Evolutionary conservation across 2,797 vertebrate species (phyloP), one percentile per base, ranked within the genome.

Genomic region (Sarcophilus harrisii): DNA sequence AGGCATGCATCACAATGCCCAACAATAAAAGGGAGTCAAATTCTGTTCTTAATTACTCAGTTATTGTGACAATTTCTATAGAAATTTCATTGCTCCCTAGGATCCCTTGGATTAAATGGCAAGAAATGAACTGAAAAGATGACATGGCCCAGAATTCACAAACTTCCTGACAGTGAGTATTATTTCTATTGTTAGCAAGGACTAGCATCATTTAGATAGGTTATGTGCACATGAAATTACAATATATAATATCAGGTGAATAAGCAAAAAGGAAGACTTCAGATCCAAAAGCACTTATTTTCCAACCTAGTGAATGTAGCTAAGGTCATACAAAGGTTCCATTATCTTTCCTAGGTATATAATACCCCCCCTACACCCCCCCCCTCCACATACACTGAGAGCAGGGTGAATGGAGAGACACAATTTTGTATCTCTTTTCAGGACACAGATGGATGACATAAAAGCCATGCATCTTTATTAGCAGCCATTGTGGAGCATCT

Each of bases 401-500:
- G 57, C 87, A 30, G 45, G 95, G 93, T 96, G 45, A 14, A 93
- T 11, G 93, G 92, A 49, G 58, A 96, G 94, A 90, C 18, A 10
- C 0, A 24, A 92, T 12, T 49, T 58, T 0, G 0, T 13, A 6
- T 57, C 96, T 58, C 91, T 91, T 81, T 94, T 24, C 60, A 96
- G 91, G 91, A 62, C 90, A 89, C 96, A 97, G 96, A 49, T 60
- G 96, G 97, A 27, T 91, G 96, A 4, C 90, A 54, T 27, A 12
- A 93, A 94, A 96, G 91, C 90, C 93, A 87, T 91, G 96, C n/a
- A 28, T 96, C 97, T 98, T 97, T 97, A 97, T 98, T 93, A 98
- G 97, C 93, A 94, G 96, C 96, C 55, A 28, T 32, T 60, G 94
- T 27, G 96, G 97, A 66, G 95, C 94, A 94, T 92, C 96, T 97